Base-by-base conservation (phyloP, 1,140 invertebrate genomes). In the Tetramorium alpestre region DNA sequence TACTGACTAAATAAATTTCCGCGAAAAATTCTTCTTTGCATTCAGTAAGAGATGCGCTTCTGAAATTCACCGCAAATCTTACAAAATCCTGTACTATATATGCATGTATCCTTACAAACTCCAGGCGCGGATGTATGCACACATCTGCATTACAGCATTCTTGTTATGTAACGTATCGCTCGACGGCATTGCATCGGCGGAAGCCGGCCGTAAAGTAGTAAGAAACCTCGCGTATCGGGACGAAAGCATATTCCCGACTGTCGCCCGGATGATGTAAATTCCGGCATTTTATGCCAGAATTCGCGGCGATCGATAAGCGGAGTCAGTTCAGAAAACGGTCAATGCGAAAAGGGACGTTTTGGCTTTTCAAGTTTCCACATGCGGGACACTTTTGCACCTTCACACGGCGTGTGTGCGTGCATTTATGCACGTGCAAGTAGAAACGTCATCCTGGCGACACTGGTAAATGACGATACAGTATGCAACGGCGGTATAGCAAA, bases 151-250 rank as follows among this genome's bases (percentile, higher is more conserved):
- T 69, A 44, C n/a, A 18, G 25, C 28, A 25, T 18, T 82, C 41
- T 82, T 60, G 67, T 84, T 84, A 60, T n/a, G 44, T 75, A 84
- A 82, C 65, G 38, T 82, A 72, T 73, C 51, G 69, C 11, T 84
- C 67, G 41, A 73, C 38, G 18, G 41, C 22, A n/a, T 33, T 47
- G 41, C 25, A 56, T 41, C 22, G 64, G 64, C 65, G 64, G n/a
- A 70, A 69, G 38, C 38, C 65, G 22, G 22, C 69, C 41, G 54
- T 82, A 81, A 56, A 81, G 65, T 72, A 58, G 41, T 75, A 73
- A 60, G 69, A 84, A 60, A 41, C 54, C 28, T 58, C 51, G 67
- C 25, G 18, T 75, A 75, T 84, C 69, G 41, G 13, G 18, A 18
- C 33, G 77, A 70, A 51, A 81, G 54, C 44, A 47, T 60, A 58